Conservation (phyloP, 1,140 invertebrate species). For the Drosophila murphyi region DNA sequence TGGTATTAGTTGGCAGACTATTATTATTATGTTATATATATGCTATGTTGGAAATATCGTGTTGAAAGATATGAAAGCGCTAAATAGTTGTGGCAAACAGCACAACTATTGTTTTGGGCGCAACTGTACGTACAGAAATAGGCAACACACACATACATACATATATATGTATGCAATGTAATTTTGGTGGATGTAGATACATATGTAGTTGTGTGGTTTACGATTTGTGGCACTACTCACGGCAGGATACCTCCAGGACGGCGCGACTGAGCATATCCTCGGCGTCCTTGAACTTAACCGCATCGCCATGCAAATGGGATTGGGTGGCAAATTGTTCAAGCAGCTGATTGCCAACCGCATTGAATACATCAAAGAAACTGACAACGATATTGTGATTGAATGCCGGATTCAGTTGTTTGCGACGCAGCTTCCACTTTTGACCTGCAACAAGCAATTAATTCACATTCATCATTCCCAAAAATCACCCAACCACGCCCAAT, state of each 20-base stretch:
- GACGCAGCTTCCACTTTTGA: slow-evolving; percentile 74
- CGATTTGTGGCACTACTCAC: slow-evolving; percentile 55
- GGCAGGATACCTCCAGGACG: slow-evolving; percentile 76
- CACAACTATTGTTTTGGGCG: no score
- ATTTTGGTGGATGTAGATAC: no score
- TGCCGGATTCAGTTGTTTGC: slow-evolving; percentile 78
- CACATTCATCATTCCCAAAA: neutral
- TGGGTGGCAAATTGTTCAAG: slow-evolving; percentile 55
- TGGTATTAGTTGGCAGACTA: no score
- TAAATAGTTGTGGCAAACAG: no score
- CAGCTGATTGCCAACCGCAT: slow-evolving; percentile 73
- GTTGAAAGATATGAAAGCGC: no score
- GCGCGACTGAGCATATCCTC: slow-evolving; percentile 78
- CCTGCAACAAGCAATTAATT: slow-evolving; percentile 34
- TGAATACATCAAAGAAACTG: slow-evolving; percentile 76
- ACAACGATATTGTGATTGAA: slow-evolving; percentile 76
- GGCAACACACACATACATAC: neutral
- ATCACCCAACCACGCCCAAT: neutral
- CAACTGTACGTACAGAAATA: no score
- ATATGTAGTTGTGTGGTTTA: neutral
- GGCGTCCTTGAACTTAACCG: slow-evolving; percentile 64
- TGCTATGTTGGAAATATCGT: no score
- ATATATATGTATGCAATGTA: neutral
- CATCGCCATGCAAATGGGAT: slow-evolving; percentile 48
- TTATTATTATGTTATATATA: no score